These are phyloP conservation scores for Microchrysa polita DNA, from an alignment of 2,888 invertebrate species.

Conservation along the genomic window DNA sequence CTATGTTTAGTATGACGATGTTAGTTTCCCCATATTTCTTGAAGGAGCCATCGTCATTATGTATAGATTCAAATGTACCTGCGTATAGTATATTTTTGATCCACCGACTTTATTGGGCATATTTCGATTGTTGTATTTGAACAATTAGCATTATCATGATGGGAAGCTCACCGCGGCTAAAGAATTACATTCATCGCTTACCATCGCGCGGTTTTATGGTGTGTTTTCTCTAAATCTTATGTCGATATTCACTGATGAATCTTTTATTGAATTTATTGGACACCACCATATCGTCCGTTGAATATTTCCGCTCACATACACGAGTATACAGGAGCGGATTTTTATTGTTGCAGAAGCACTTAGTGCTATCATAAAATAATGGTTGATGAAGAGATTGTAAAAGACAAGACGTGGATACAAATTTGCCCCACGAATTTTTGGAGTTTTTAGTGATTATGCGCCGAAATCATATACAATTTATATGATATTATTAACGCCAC, in stretches of 20 bases:
- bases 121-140: background rate
- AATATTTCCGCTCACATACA: background rate
- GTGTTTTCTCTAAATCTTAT: background rate
- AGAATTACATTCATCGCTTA: background rate
- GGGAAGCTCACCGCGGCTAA: slow-evolving; percentile 8
- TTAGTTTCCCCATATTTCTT: background rate
- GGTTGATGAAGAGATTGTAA: background rate
- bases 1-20: slow-evolving; percentile 1
- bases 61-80: background rate
- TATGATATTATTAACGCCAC: background rate
- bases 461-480: slow-evolving; percentile 7
- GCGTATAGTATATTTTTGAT: background rate
- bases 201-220: background rate
- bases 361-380: slow-evolving; percentile 34
- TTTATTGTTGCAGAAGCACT: slow-evolving; percentile 32
- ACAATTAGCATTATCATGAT: slow-evolving; percentile 43
- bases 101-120: background rate
- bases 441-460: slow-evolving; percentile 29
- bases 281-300: background rate
- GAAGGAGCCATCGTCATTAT: background rate
- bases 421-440: slow-evolving; percentile 11
- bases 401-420: slow-evolving; percentile 2
- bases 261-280: background rate
- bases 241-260: slow-evolving; percentile 16
- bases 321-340: background rate